Base-by-base conservation (phyloP, 2,888 invertebrate genomes). In the Pristionchus exspectatus region DNA sequence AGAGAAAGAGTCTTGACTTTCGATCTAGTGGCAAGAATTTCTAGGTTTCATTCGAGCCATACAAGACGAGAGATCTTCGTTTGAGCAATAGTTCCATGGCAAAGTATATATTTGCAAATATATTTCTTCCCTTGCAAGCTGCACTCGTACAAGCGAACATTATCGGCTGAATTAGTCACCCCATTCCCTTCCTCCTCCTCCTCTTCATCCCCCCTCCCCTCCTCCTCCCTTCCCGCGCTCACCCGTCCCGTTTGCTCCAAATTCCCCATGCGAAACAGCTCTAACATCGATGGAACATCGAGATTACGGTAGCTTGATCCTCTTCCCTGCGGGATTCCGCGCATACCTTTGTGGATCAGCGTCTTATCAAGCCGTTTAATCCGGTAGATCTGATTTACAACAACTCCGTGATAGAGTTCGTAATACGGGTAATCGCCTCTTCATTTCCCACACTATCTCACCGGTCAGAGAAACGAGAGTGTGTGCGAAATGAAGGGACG, bases 121-220 rank as follows among this genome's bases (percentile, higher is more conserved):
- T n/a, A 50, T 50, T 12, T 50, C 5, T 3, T n/a, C n/a, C 16
- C 69, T 69, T 9, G 69, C 12, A 1, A 69, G 69, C 69, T 3
- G 30, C 30, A 44, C 38, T 38, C 33, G 24, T n/a, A 18, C 16
- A 21, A 69, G 69, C 27, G 69, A 74, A 44, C 38, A 24, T 18
- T 21, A 74, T 74, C 63, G n/a, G 30, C 44, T 14, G 24, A 50
- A 81, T 81, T 81, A 81, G 81, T 81, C 81, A 81, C 81, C 81
- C 16, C 74, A 24, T 74, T 50, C 44, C 44, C 44, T 9, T 50
- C 44, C 10, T 50, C 44, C 44, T 44, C n/a, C n/a, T n/a, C n/a
- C n/a, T n/a, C n/a, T n/a, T n/a, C n/a, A n/a, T n/a, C n/a, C n/a
- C n/a, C 74, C 74, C 33, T 38, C 21, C 74, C 7, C 38, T 9